These are phyloP conservation scores for Heteromormyrus szaboi DNA, from an alignment of 2,797 vertebrate species.

Conservation along the genomic window DNA sequence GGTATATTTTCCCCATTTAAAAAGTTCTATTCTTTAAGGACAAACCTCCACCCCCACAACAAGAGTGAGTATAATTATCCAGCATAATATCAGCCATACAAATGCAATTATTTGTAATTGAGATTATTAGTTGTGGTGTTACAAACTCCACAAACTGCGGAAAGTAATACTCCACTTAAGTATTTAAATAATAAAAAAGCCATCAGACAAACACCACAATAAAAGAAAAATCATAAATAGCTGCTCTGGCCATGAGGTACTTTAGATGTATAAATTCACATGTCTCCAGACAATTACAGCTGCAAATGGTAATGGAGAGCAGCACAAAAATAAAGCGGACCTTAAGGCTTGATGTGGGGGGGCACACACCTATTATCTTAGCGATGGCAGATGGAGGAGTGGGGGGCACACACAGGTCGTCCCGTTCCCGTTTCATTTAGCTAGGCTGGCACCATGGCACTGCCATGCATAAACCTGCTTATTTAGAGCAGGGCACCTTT, in stretches of 20 bases:
- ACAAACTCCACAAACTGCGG: not conserved
- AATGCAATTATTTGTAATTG: not conserved
- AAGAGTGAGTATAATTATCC: not conserved
- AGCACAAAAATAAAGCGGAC: not conserved
- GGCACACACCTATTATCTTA: not conserved
- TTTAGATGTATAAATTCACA: not conserved
- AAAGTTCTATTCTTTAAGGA: not conserved
- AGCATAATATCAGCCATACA: not conserved
- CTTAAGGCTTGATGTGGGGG: not conserved
- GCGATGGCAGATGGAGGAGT: not conserved
- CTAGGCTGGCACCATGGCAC: not conserved
- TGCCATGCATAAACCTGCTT: not conserved
- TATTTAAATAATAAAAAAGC: not conserved
- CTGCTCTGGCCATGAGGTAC: not conserved
- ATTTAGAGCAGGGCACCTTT: slow-evolving; percentile 20
- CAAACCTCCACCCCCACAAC: not conserved
- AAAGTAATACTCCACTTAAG: not conserved
- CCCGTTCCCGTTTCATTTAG: not conserved
- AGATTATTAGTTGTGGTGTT: not conserved
- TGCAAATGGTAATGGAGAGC: not conserved
- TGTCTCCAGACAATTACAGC: not conserved
- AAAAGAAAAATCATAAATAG: not conserved
- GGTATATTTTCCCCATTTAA: not conserved
- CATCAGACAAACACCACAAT: not conserved
- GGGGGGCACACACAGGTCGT: not conserved